These are phyloP conservation scores for Helarctos malayanus DNA, from an alignment of 2,797 vertebrate genomes.

Conservation along the genomic window DNA sequence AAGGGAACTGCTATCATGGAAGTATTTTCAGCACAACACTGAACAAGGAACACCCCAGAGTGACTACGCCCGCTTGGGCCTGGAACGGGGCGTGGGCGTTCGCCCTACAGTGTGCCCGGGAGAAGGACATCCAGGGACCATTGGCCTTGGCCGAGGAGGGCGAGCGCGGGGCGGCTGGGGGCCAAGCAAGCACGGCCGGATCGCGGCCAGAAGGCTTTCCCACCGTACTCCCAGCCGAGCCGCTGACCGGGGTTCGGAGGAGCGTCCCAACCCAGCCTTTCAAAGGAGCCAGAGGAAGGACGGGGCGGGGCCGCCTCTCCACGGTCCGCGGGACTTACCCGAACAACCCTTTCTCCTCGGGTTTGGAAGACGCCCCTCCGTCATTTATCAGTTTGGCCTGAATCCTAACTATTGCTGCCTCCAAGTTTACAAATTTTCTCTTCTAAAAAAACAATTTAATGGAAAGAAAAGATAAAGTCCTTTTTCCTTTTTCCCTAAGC, in stretches of 20 bases:
- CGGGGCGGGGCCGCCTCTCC: not conserved
- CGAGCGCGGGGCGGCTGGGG: not conserved
- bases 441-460: too few species aligned
- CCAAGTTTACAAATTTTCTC: not conserved
- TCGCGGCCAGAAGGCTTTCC: not conserved
- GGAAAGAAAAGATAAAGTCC: not conserved
- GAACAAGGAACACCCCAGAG: too few species aligned
- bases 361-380: constrained; percentile 38
- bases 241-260: not conserved
- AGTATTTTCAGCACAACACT: not conserved
- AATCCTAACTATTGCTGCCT: not conserved
- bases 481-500: too few species aligned
- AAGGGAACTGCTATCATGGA: not conserved
- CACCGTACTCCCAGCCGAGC: not conserved
- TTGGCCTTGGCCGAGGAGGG: not conserved
- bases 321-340: constrained; percentile 73
- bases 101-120: not conserved
- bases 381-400: not conserved
- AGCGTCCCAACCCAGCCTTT: not conserved
- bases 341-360: not conserved
- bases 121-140: not conserved
- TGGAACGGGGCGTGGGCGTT: not conserved
- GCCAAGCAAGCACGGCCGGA: not conserved
- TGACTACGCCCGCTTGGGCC: not conserved
- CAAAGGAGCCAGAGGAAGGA: not conserved